Evolutionary conservation across 2,113 vertebrate genomes (phyloP), one percentile per base, ranked within the genome.

Genomic region (Lutjanus erythropterus): DNA sequence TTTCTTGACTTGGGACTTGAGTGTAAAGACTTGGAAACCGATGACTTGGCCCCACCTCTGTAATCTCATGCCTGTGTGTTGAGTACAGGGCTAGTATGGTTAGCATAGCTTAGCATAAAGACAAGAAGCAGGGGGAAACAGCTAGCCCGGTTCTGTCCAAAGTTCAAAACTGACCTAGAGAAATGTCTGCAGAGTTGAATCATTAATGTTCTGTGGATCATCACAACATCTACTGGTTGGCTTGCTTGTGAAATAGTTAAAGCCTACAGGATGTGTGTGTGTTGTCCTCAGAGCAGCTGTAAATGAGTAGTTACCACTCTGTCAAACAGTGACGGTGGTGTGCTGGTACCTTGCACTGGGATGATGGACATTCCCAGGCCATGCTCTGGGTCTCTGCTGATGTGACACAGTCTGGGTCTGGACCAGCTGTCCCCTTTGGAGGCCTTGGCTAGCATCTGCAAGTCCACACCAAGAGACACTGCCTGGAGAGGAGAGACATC

Each of bases 381-480:
- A 0, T 78, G 87, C 10, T 89, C 91, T 2, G 86, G 83, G 27
- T 95, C 90, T 88, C 90, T 94, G 0, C 12, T 82, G 69, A 98
- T 0, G 59, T 96, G 94, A 92, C 96, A 98, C 52, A 98, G 93
- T 70, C 95, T 94, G 0, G 97, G 96, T 83, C 93, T 93, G 60
- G 94, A 72, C 70, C 93, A 93, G 0, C 7, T 2, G 0, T 85
- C 89, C 6, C 92, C 85, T 84, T 92, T 89, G 59, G 87, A 83
- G 42, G 84, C 33, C 49, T 46, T 71, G 56, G 79, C 80, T 9
- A 95, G 65, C 3, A 8, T 71, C 80, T 77, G 75, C 9, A 94
- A 52, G 56, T 95, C 92, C 29, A 72, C 83, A 37, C 85, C 89
- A 42, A 86, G 76, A 29, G 88, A 85, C 52, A 90, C 85, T 3